phyloP scores from a whole-genome alignment of 2,888 invertebrate species.

The Spisula subtruncata region DNA sequence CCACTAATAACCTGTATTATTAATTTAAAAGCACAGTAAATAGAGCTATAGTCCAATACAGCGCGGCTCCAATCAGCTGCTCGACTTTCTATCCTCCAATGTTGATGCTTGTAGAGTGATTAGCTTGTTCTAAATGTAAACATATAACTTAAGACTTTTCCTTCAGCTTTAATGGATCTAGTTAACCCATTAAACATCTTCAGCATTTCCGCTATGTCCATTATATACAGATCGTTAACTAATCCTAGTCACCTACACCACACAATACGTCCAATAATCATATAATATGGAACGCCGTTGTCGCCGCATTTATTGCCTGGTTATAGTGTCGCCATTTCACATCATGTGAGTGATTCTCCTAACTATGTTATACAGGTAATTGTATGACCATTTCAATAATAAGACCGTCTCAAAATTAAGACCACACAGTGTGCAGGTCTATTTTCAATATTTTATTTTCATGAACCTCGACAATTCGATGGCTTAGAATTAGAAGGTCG shows the following conservation, averaged over 20 bases:
- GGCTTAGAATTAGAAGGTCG: too few relatives aligned
- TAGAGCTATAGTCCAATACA: not conserved
- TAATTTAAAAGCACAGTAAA: slow-evolving; percentile 19
- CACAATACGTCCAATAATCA: slow-evolving; percentile 12
- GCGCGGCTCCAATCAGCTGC: not conserved
- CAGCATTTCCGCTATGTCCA: slow-evolving; percentile 27
- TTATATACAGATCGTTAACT: not conserved
- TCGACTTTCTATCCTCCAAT: slow-evolving; percentile 23
- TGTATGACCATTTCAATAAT: too few relatives aligned
- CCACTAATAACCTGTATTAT: slow-evolving; percentile 7
- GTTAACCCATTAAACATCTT: slow-evolving; percentile 14
- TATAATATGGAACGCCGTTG: not conserved
- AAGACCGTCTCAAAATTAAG: too few relatives aligned
- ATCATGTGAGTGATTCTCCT: not conserved
- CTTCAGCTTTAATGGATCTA: slow-evolving; percentile 12
- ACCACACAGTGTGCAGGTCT: too few relatives aligned
- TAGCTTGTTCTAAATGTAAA: slow-evolving; percentile 39
- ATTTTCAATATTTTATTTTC: too few relatives aligned
- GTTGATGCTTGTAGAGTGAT: slow-evolving; percentile 13
- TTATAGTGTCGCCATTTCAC: not conserved
- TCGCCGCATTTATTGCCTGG: not conserved
- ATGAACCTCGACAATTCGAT: too few relatives aligned
- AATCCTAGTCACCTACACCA: not conserved
- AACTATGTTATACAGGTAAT: too few relatives aligned
- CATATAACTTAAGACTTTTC: slow-evolving; percentile 28